Evolutionary conservation across 2,113 vertebrate genomes (phyloP).

Genomic region (Bubo scandiacus): DNA sequence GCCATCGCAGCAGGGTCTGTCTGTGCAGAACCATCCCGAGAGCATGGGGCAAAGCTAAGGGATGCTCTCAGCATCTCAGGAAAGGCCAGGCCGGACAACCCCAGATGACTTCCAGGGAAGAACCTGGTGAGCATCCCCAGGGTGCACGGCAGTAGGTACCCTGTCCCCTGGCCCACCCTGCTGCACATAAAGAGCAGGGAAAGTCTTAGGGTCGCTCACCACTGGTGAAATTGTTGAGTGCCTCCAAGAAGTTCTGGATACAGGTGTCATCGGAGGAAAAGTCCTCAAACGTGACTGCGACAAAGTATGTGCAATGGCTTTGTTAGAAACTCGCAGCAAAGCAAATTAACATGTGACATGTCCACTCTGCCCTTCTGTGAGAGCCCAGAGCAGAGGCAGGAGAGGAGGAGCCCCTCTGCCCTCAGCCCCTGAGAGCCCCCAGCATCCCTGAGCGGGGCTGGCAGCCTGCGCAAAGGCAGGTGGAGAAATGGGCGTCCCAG

Average conservation of each 20-base stretch:
- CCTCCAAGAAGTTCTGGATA: slow-evolving; percentile 89
- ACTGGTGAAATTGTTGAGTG: slow-evolving; percentile 92
- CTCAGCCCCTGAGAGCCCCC: accelerated
- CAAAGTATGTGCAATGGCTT: neutral
- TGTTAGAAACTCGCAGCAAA: neutral
- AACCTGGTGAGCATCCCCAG: neutral
- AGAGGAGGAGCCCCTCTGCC: neutral
- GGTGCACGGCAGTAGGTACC: neutral
- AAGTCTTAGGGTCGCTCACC: slow-evolving; percentile 71
- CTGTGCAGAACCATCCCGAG: neutral
- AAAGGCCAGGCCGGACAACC: neutral
- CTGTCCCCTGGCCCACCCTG: accelerated
- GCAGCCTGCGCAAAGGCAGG: neutral
- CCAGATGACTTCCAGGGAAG: neutral
- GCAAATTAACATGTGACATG: neutral
- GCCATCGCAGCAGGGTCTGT: neutral
- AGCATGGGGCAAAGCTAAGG: neutral
- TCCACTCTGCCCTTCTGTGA: neutral
- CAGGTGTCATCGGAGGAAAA: slow-evolving; percentile 78
- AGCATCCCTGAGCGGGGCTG: neutral
- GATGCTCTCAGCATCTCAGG: neutral
- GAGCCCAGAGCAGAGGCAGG: neutral
- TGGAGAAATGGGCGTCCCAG: neutral
- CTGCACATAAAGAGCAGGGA: accelerated
- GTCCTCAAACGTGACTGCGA: slow-evolving; percentile 87